Conservation (phyloP, 1,140 invertebrate species). For the Zaprionus africanus region DNA sequence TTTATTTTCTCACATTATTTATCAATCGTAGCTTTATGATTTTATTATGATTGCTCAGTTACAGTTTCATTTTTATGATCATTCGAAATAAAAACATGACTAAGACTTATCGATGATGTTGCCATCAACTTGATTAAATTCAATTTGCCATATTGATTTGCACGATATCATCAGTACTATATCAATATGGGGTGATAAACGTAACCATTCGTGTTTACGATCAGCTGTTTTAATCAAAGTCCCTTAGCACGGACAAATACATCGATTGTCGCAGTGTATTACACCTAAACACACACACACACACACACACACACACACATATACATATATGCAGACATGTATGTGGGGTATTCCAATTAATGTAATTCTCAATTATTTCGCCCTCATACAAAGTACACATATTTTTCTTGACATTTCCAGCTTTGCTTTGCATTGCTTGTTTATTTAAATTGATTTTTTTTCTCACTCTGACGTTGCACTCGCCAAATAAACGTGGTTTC, state of each 20-base stretch:
- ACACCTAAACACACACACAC: too few species aligned
- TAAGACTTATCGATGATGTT: not conserved
- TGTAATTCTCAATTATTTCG: slow-evolving; percentile 26
- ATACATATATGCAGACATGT: too few species aligned
- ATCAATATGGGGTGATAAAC: slow-evolving; percentile 3
- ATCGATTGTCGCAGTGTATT: not conserved
- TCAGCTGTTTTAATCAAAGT: slow-evolving; percentile 21
- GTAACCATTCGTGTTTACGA: slow-evolving; percentile 20
- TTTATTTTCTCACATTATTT: not conserved
- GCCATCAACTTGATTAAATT: not conserved
- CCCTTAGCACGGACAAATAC: not conserved
- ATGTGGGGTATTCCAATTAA: slow-evolving; percentile 31
- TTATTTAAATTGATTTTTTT: slow-evolving; percentile 73
- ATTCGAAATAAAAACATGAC: not conserved
- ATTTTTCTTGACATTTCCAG: slow-evolving; percentile 18
- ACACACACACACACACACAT: not conserved
- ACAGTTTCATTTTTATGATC: not conserved
- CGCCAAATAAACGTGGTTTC: slow-evolving; percentile 43
- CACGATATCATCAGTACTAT: not conserved
- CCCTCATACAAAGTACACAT: slow-evolving; percentile 16
- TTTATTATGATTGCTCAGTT: not conserved
- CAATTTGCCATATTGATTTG: not conserved
- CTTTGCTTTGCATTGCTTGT: slow-evolving; percentile 52
- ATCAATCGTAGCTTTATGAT: not conserved
- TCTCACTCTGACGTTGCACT: slow-evolving; percentile 33